These are phyloP conservation scores for Synanceia verrucosa DNA, from an alignment of 2,797 vertebrate species.

Conservation along the genomic window DNA sequence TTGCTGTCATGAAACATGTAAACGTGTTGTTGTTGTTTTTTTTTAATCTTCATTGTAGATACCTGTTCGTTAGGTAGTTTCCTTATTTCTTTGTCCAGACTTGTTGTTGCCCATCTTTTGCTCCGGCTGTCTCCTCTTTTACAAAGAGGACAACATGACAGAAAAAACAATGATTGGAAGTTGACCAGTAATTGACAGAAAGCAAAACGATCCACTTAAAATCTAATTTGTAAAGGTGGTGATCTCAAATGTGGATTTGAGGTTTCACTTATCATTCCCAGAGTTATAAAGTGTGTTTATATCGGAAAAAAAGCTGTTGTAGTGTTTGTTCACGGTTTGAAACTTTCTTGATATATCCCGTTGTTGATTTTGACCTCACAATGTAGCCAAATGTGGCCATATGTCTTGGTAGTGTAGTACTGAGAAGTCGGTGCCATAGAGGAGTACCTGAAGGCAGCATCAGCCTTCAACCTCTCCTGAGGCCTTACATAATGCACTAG, in stretches of 20 bases:
- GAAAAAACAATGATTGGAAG: neutral
- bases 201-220: neutral
- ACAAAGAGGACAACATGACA: neutral
- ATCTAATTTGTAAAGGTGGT: neutral
- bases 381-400: neutral
- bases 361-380: neutral
- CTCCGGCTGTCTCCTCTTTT: neutral
- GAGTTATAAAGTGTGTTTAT: neutral
- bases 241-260: neutral
- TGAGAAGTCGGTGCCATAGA: neutral
- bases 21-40: neutral
- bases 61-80: neutral
- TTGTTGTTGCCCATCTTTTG: constrained; percentile 9
- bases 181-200: neutral
- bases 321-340: neutral
- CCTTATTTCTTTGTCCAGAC: neutral
- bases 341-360: neutral
- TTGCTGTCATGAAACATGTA: neutral
- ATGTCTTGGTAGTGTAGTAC: neutral
- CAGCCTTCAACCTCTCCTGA: constrained; percentile 53
- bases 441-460: constrained; percentile 54
- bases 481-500: constrained; percentile 74
- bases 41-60: neutral
- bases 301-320: neutral
- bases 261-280: neutral